Evolutionary conservation across 2,113 vertebrate species (phyloP).

Genomic region (Barnardius zonarius): DNA sequence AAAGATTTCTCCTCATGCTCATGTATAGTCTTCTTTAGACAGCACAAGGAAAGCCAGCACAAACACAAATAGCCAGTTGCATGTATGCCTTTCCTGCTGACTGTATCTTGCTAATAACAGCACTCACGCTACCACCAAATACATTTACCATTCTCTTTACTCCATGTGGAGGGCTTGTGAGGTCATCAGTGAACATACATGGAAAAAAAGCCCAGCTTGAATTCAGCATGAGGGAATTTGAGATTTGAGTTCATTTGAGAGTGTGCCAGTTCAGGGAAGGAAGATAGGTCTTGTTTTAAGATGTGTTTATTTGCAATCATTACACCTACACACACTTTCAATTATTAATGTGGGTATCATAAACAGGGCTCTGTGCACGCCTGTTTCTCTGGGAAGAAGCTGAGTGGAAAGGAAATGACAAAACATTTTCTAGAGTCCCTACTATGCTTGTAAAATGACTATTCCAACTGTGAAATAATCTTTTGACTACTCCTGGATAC

Average conservation of each 20-base stretch:
- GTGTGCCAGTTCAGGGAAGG: neutral
- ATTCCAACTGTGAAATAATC: constrained; percentile 16
- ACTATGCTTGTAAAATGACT: constrained; percentile 1
- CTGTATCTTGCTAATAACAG: neutral
- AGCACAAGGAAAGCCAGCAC: neutral
- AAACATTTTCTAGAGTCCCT: neutral
- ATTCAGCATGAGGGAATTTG: neutral
- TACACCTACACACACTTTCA: neutral
- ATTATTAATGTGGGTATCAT: neutral
- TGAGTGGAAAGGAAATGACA: constrained; percentile 2
- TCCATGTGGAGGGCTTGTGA: neutral
- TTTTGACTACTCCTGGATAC: neutral
- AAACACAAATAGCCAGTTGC: fast-evolving
- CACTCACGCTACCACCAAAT: neutral
- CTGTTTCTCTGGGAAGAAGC: neutral
- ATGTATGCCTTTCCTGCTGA: neutral
- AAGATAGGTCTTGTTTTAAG: constrained; percentile 36
- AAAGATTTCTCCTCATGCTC: neutral
- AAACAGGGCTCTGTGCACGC: neutral
- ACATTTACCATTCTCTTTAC: neutral
- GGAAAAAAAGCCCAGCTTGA: neutral
- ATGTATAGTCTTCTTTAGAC: neutral
- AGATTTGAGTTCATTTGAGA: neutral
- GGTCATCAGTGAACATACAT: neutral
- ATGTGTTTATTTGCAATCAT: constrained; percentile 43